These are phyloP conservation scores for Antheraea pernyi DNA, from an alignment of 1,140 invertebrate species.

Conservation along the genomic window DNA sequence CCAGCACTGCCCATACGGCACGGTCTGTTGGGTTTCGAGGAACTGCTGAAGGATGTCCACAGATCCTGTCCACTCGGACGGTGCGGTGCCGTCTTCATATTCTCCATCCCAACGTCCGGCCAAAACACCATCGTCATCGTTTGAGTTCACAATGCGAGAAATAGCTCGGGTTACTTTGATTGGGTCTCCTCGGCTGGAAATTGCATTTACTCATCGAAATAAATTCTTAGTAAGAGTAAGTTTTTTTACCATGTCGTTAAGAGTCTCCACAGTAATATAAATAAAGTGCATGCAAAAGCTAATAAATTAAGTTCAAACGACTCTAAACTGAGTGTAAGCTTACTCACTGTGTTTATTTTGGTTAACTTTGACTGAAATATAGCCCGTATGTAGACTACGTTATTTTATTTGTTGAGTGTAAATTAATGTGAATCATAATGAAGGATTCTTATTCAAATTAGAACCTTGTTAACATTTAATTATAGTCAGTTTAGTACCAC, in stretches of 20 bases:
- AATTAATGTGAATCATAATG: no score
- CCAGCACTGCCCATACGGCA: conserved; percentile 89
- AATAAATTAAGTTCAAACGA: no score
- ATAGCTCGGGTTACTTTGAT: conserved; percentile 85
- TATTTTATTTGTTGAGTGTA: no score
- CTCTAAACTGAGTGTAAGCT: not conserved
- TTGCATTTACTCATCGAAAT: not conserved
- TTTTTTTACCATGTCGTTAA: not conserved
- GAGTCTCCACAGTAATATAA: no score
- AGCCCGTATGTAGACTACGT: no score
- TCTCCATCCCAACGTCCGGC: conserved; percentile 87
- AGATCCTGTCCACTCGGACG: conserved; percentile 84
- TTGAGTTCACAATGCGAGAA: conserved; percentile 86
- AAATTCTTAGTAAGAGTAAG: not conserved
- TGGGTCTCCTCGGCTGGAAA: conserved; percentile 83
- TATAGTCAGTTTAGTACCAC: no score
- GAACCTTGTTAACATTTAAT: no score
- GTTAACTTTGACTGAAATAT: no score
- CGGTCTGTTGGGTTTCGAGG: conserved; percentile 80
- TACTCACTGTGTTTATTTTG: not conserved
- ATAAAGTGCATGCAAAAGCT: no score
- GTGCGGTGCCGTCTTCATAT: conserved; percentile 84
- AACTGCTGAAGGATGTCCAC: conserved; percentile 83
- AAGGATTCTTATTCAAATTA: no score
- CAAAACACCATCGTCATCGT: conserved; percentile 85